These are phyloP conservation scores for Ectemnius continuus DNA, from an alignment of 2,888 invertebrate genomes.

Conservation along the genomic window DNA sequence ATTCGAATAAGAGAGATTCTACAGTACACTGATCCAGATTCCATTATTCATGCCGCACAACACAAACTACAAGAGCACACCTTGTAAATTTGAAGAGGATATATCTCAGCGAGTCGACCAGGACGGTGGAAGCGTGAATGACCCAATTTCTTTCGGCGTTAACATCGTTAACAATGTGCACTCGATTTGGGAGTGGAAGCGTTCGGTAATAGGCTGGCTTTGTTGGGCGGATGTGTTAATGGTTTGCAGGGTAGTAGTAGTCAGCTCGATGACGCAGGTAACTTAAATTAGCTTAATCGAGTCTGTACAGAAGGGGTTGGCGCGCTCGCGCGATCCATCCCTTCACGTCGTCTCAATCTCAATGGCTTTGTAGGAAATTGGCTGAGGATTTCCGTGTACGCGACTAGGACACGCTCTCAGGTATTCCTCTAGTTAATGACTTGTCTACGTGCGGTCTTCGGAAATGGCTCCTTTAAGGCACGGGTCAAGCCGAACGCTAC, in stretches of 20 bases:
- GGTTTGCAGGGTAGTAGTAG: constrained; percentile 24
- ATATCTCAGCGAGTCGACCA: too few species aligned
- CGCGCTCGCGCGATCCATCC: constrained; percentile 35
- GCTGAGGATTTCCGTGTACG: constrained; percentile 28
- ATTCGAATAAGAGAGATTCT: too few species aligned
- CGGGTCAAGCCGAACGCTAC: constrained; percentile 13
- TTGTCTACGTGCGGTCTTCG: constrained; percentile 33
- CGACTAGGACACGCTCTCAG: constrained; percentile 17
- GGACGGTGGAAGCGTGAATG: too few species aligned
- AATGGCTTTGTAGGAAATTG: constrained; percentile 36
- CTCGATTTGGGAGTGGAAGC: not conserved
- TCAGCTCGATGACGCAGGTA: constrained; percentile 28
- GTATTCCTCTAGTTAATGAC: constrained; percentile 43
- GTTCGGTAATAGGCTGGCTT: not conserved
- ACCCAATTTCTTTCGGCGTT: too few species aligned
- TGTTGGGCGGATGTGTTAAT: constrained; percentile 11
- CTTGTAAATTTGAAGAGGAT: too few species aligned
- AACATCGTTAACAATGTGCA: too few species aligned
- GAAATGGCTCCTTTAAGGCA: constrained; percentile 25
- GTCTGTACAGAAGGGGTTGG: constrained; percentile 20
- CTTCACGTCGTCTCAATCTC: constrained; percentile 22
- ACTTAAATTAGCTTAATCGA: constrained; percentile 49
- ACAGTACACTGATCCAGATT: too few species aligned
- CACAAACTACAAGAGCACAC: too few species aligned
- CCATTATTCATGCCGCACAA: too few species aligned